Evolutionary conservation across 1,140 invertebrate species (phyloP).

Genomic region (Tetranychus cinnabarinus): DNA sequence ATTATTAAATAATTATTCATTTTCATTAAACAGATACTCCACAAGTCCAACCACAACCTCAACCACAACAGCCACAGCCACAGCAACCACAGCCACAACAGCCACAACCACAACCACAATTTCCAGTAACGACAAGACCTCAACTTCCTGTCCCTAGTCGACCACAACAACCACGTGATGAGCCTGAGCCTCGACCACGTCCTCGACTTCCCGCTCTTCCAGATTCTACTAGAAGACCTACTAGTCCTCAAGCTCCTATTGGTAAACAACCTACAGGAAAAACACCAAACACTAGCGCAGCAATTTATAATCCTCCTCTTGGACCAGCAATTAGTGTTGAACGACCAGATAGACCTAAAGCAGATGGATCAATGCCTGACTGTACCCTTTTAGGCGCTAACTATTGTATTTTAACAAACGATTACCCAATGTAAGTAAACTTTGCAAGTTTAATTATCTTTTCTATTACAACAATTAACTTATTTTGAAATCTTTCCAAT

Average conservation of each 20-base stretch:
- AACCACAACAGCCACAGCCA: not conserved
- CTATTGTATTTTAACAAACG: conserved; percentile 15
- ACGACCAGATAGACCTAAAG: conserved; percentile 12
- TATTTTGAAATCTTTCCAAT: not conserved
- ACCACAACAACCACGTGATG: not conserved
- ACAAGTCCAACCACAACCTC: not conserved
- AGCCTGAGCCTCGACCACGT: not conserved
- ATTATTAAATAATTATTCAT: too few relatives aligned
- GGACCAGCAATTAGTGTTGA: conserved; percentile 9
- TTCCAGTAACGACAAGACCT: not conserved
- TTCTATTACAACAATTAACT: not conserved
- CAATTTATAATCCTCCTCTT: conserved; percentile 1
- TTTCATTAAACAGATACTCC: not conserved
- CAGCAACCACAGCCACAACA: not conserved
- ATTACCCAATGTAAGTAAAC: conserved; percentile 15
- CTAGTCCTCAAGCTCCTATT: not conserved
- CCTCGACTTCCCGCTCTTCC: not conserved
- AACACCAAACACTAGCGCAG: conserved; percentile 3
- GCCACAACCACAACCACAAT: not conserved
- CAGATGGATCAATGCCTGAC: conserved; percentile 14
- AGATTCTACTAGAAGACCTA: not conserved
- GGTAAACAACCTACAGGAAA: not conserved
- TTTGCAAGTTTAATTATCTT: not conserved
- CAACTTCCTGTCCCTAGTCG: not conserved
- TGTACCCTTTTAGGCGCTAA: conserved; percentile 13